Percentiles rank a stretch among this genome's conserved stretches.
Evolutionary conservation across 1,140 invertebrate species (phyloP).

Genomic region (Drosophila quadrilineata): DNA sequence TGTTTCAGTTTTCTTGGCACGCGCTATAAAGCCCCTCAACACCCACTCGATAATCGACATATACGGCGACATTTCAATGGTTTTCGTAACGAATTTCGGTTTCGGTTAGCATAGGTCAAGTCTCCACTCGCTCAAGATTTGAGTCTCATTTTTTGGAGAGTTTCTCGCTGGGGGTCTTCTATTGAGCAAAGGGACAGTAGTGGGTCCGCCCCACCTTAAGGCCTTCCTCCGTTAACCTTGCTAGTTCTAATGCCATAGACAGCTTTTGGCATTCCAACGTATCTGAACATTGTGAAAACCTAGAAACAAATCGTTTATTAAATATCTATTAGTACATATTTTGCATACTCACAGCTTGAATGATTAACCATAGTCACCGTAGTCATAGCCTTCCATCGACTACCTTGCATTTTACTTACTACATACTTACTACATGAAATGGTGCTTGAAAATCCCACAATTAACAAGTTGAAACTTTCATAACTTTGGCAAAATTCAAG

Average conservation of each 20-base stretch:
- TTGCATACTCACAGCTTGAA: slow-evolving; percentile 40
- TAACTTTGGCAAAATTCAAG: too few relatives aligned
- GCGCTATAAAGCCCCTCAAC: slow-evolving; percentile 43
- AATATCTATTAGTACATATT: slow-evolving; percentile 40
- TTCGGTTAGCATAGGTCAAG: slow-evolving; percentile 71
- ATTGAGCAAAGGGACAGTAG: background rate
- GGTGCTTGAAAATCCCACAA: too few relatives aligned
- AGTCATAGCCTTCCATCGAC: slow-evolving; percentile 21
- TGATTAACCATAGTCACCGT: background rate
- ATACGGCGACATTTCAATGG: slow-evolving; percentile 11
- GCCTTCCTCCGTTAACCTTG: slow-evolving; percentile 57
- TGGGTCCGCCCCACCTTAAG: slow-evolving; percentile 22
- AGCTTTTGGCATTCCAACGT: slow-evolving; percentile 34
- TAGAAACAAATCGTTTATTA: slow-evolving; percentile 48
- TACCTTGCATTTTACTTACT: too few relatives aligned
- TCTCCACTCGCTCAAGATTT: slow-evolving; percentile 15
- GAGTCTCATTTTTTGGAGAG: background rate
- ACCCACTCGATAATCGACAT: slow-evolving; percentile 18
- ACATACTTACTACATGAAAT: too few relatives aligned
- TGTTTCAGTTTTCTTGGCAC: slow-evolving; percentile 76
- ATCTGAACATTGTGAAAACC: slow-evolving; percentile 11
- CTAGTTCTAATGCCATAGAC: slow-evolving; percentile 59
- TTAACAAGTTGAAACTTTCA: too few relatives aligned
- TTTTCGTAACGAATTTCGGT: slow-evolving; percentile 65
- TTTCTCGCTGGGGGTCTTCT: background rate